Base-by-base conservation (phyloP, 2,797 vertebrate species). In the Sus cebifrons region DNA sequence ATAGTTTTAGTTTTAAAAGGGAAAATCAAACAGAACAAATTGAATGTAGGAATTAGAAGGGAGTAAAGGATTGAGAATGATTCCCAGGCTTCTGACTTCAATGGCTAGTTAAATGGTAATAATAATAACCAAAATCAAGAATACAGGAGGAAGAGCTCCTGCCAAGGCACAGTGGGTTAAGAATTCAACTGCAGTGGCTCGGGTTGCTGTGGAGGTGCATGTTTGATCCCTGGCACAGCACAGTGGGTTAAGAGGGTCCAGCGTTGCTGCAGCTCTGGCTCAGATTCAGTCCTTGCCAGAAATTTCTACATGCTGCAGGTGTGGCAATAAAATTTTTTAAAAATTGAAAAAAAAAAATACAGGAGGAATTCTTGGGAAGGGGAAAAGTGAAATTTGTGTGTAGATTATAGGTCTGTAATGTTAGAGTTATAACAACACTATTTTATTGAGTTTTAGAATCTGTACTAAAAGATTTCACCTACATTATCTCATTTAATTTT, bases 401-500 rank as follows among this genome's bases (percentile, higher is more conserved):
- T 56, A 73, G 36, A 16, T 60, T 29, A 49, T 36, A 58, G 2
- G 25, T 81, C 52, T 84, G 1, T 71, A 84, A 71, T 67, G 36
- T 84, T 68, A 65, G 15, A 87, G 49, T 64, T 77, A 5, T 64
- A n/a, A 40, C 77, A 29, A 64, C 54, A 77, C 14, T 89, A 15
- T 75, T 87, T 75, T 44, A 74, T n/a, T 88, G 32, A 68, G 18
- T 88, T 84, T 71, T 44, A 92, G 79, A 88, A 21, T 17, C 32
- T 85, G 15, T 68, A 88, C 64, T 58, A 81, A 88, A 88, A 78
- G 14, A 36, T 91, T 90, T 64, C 75, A 54, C 17, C 25, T 77
- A 73, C 10, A 18, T 86, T 44, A 74, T 74, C 14, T 74, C 40
- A 49, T 86, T 86, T 95, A 86, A 81, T 91, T 86, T 91, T 91